phyloP scores from a whole-genome alignment of 1,140 invertebrate species.

The Polyergus mexicanus region DNA sequence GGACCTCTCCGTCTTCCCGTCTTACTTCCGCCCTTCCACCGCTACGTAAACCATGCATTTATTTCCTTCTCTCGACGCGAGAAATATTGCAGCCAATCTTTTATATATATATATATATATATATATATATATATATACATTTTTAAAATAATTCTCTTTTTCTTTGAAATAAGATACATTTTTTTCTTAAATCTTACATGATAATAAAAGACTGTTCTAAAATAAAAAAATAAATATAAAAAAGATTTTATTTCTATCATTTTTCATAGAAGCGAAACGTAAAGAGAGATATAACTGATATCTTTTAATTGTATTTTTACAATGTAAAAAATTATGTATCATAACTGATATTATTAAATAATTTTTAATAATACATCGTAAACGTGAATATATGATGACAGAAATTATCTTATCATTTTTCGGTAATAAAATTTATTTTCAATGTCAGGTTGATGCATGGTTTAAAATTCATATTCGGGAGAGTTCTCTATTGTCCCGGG shows the following conservation, averaged over 20 bases:
- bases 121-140: background rate
- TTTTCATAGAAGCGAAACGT: background rate
- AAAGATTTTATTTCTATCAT: background rate
- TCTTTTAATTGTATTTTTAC: background rate
- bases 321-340: background rate
- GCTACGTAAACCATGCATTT: constrained; percentile 39
- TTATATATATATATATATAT: background rate
- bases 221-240: background rate
- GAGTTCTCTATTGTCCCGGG: background rate
- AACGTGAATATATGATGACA: background rate
- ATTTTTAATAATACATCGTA: background rate
- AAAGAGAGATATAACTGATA: background rate
- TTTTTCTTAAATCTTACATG: background rate
- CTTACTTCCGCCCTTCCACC: constrained; percentile 6
- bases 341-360: background rate
- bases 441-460: background rate
- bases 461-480: background rate
- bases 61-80: constrained; percentile 23
- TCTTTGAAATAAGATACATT: background rate
- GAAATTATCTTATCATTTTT: background rate
- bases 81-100: constrained; percentile 48
- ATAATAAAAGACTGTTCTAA: background rate
- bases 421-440: background rate
- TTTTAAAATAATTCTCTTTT: background rate
- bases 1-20: constrained; percentile 44